Base-by-base conservation (phyloP, 2,797 vertebrate species). In the Scyliorhinus canicula region DNA sequence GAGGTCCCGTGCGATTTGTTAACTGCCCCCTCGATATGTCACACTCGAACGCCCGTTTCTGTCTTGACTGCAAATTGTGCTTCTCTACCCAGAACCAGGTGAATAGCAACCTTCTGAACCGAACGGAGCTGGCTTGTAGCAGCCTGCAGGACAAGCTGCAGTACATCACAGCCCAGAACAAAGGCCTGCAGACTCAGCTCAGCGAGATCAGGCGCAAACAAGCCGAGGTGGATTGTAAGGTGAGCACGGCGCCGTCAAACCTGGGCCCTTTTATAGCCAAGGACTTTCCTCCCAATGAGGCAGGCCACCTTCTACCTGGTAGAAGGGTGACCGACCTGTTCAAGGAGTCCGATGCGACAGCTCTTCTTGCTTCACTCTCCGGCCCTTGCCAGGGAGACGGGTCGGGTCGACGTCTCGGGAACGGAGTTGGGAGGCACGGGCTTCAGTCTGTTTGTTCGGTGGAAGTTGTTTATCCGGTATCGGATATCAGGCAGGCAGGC, bases 181-280 rank as follows among this genome's bases (percentile, higher is more conserved):
- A 99, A 97, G 98, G 97, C 95, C 97, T 99, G 44, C 98, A 99
- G 97, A 96, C 98, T 0, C 98, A 99, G 95, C 98, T 99, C 95
- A 98, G 96, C 8, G 98, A 99, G 96, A 98, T 98, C 98, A 99
- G 98, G 95, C 98, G 99, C 96, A 99, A 98, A 95, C 98, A 98
- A 95, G 96, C 98, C 0, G 99, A 99, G 97, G 98, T 96, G 0
- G 98, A 99, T 96, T 99, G 98, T 97, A 99, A 99, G 98, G 99
- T 99, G 95, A 95, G 79, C 5, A 47, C 19, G 40, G 44, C 9
- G n/a, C 57, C 57, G 3, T 40, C 35, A 21, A 40, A n/a, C 6
- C 5, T n/a, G 1, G 3, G 16, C 55, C 5, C 4, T 47, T 65
- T 21, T 65, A 65, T 3, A n/a, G 8, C 63, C 1, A 26, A 1